Percentiles rank a stretch among this genome's conserved stretches.
phyloP scores from a whole-genome alignment of 2,797 vertebrate genomes.

The Chrysocyon brachyurus region DNA sequence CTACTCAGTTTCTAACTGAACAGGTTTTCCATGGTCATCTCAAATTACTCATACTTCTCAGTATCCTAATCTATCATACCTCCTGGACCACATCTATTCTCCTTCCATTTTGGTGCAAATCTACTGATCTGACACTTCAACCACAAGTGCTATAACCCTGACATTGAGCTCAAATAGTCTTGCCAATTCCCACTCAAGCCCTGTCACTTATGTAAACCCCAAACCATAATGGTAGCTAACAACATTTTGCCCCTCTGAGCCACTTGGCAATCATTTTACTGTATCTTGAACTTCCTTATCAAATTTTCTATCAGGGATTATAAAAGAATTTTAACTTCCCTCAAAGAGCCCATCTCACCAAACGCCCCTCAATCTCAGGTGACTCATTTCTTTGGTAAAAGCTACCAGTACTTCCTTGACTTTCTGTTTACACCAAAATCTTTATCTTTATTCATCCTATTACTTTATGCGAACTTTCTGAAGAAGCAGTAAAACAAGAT shows the following conservation, averaged over 20 bases:
- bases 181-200: background rate
- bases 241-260: background rate
- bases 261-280: background rate
- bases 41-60: background rate
- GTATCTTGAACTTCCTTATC: background rate
- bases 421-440: conserved; percentile 6
- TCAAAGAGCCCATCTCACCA: background rate
- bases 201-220: background rate
- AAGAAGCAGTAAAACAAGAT: background rate
- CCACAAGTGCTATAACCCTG: background rate
- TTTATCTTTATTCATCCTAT: conserved; percentile 35
- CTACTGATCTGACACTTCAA: background rate
- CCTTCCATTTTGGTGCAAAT: background rate
- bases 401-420: background rate
- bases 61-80: background rate
- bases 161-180: background rate
- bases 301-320: background rate
- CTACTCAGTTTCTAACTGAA: background rate
- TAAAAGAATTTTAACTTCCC: background rate
- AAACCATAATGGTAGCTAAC: background rate
- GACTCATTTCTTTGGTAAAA: background rate
- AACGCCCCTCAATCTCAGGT: background rate
- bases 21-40: background rate
- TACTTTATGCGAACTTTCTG: background rate
- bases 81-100: background rate